Base-by-base conservation (phyloP, 92 coral and sea anemone species). In the Porites lobata region DNA sequence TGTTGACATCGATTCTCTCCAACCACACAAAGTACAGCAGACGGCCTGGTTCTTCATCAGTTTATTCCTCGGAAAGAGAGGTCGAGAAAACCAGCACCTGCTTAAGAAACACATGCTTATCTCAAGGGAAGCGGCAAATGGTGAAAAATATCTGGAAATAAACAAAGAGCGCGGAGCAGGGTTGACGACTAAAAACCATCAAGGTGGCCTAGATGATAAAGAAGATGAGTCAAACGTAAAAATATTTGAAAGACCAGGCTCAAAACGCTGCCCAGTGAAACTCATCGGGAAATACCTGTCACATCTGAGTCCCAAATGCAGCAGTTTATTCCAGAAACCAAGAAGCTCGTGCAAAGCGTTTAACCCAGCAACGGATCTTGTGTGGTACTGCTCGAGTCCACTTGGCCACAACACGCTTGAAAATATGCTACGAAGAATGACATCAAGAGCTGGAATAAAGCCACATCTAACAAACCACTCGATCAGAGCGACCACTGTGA, bases 271-370 rank as follows among this genome's bases (percentile, higher is more conserved):
- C 76, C 91, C 88, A 9, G 91, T 91, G 17, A 54, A 75, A 64
- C 89, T 80, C 51, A 79, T 91, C 18, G 77, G 57, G 79, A 91
- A 81, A 29, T 87, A 86, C 78, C 19, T 90, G 69, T 26, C 72
- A 43, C 83, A 90, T 29, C 80, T 90, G 67, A 69, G 85, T 78
- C 90, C 86, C 18, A 78, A 66, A 14, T 85, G 43, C 72, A 80
- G 79, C 79, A 90, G 69, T 70, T 89, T 91, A 63, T 91, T 81
- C 59, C 88, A 91, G 85, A 83, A 84, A 57, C 94, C 85, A 76
- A 65, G 81, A 91, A 64, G 84, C 52, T 50, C 69, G 4, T 72
- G 87, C 66, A 76, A 81, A 58, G 76, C 65, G 75, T 86, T 80
- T 61, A 38, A 86, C 78, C 90, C 87, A 26, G 93, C 79, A 32